Conservation (phyloP, 2,113 vertebrate species). For the Psophia crepitans region DNA sequence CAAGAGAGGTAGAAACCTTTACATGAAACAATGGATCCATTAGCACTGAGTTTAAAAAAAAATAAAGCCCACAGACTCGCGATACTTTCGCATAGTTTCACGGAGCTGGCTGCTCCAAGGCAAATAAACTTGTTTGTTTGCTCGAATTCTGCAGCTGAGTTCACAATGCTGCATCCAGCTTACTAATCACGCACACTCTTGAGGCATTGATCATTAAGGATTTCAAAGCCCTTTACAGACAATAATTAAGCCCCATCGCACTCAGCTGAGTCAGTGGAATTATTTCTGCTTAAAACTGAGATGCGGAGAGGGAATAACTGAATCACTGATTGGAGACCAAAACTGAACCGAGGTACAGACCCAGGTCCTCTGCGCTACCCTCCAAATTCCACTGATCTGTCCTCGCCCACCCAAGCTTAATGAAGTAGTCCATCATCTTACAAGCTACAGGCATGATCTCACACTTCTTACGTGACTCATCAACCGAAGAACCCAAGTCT, state of each 20-base stretch:
- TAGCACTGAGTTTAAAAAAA: background rate
- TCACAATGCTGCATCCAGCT: background rate
- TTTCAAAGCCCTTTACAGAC: background rate
- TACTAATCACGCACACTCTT: background rate
- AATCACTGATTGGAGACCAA: background rate
- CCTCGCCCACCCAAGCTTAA: background rate
- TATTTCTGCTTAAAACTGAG: background rate
- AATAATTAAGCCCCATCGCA: background rate
- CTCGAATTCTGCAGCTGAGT: background rate
- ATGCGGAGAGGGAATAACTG: background rate
- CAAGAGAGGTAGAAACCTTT: background rate
- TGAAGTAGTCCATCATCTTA: background rate
- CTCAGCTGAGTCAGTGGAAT: constrained; percentile 8
- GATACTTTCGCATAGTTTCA: background rate
- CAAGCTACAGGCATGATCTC: background rate
- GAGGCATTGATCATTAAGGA: background rate
- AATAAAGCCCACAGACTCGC: background rate
- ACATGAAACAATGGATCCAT: constrained; percentile 40
- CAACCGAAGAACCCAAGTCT: background rate
- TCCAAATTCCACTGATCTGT: background rate
- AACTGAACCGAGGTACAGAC: background rate
- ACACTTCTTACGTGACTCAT: background rate
- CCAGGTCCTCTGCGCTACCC: background rate
- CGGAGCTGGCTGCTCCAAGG: background rate
- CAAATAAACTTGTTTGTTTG: background rate